These are phyloP conservation scores for Aythya baeri DNA, from an alignment of 2,113 vertebrate genomes.

Conservation along the genomic window DNA sequence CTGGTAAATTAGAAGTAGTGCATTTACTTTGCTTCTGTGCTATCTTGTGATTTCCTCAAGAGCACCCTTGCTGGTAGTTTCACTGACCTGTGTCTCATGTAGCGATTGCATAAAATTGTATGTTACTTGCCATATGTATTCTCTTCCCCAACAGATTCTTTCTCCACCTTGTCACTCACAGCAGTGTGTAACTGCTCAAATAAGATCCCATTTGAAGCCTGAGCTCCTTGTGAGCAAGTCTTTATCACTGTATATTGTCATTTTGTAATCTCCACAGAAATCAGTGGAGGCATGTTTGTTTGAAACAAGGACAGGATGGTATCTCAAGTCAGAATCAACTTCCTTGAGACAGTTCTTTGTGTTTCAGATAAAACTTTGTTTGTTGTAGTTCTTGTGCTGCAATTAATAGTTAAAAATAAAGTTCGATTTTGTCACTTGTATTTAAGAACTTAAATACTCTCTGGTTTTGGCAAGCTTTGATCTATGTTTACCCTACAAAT, in stretches of 20 bases:
- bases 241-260: not conserved
- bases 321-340: not conserved
- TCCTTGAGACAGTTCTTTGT: not conserved
- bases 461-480: conserved; percentile 39
- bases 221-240: not conserved
- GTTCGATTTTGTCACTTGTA: conserved; percentile 20
- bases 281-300: not conserved
- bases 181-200: not conserved
- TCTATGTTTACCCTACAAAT: conserved; percentile 1
- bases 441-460: conserved; percentile 28
- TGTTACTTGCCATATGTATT: not conserved
- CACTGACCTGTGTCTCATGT: not conserved
- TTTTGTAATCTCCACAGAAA: not conserved
- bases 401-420: conserved; percentile 22
- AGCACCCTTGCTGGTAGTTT: not conserved
- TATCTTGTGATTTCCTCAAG: not conserved
- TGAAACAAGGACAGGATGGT: not conserved
- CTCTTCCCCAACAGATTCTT: not conserved
- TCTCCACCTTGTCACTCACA: not conserved
- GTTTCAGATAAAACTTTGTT: not conserved
- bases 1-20: not conserved
- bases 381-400: not conserved
- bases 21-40: not conserved
- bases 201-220: not conserved
- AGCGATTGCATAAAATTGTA: not conserved